Base-by-base conservation (phyloP, 1,140 invertebrate genomes). In the Zaprionus ornatus region DNA sequence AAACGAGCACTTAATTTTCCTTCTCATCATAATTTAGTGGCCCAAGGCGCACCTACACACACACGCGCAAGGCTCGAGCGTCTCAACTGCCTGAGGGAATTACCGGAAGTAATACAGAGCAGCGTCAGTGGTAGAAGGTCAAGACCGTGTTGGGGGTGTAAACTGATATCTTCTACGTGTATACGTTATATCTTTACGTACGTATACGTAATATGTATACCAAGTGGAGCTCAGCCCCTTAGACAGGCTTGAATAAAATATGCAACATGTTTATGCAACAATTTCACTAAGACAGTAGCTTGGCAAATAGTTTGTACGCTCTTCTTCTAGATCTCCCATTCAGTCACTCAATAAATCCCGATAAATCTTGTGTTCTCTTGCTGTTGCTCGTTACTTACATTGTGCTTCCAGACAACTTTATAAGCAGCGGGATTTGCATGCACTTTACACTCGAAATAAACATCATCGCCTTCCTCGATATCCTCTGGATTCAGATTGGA, bases 321-420 rank as follows among this genome's bases (percentile, higher is more conserved):
- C 4, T 13, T 21, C 3, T 12, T 37, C n/a, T 56, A 15, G 6
- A 56, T 35, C 19, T 19, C 6, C 3, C 12, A 1, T 4, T 19
- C 32, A 15, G 15, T 27, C 57, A 55, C 21, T 61, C 19, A 61
- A 69, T 69, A 69, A 69, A 50, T 69, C 68, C 67, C 59, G 37
- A 79, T 81, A 81, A 85, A 76, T 70, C 73, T 76, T 85, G 60
- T 50, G 72, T 62, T 56, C 70, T 77, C 61, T 66, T 70, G 42
- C 59, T 57, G 72, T 56, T 35, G 35, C 57, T 62, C 42, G 54
- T 62, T 77, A 97, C 96, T 97, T 94, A 98, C 97, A 92, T 98
- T 97, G 93, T 98, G 97, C 90, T 97, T 97, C 97, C 97, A 98
- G 45, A 97, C 94, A 77, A 98, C 96, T 95, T 97, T 97, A 92